Conservation (phyloP, 2,113 vertebrate genomes). For the Marcusenius ussheri region DNA sequence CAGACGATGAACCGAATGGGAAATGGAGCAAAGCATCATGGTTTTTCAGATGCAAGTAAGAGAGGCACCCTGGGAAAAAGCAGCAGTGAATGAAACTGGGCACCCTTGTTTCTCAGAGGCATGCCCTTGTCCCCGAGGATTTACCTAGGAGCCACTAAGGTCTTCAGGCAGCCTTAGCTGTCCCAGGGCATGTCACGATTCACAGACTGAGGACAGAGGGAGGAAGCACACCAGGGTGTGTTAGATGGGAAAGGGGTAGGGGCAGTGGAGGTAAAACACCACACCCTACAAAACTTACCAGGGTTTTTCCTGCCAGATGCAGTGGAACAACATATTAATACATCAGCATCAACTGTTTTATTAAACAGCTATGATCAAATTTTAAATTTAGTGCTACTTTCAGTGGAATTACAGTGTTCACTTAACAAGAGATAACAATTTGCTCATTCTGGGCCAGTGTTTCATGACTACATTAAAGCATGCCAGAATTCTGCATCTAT, state of each 20-base stretch:
- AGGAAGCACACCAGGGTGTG: conserved; percentile 46
- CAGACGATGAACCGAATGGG: neutral
- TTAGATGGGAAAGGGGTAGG: conserved; percentile 39
- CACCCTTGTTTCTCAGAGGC: neutral
- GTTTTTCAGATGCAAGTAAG: conserved; percentile 2
- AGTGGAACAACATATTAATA: neutral
- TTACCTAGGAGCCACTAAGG: conserved; percentile 58
- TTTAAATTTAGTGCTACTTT: neutral
- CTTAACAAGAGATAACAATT: neutral
- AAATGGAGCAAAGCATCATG: neutral
- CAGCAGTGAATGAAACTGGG: conserved; percentile 14
- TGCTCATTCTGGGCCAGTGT: neutral
- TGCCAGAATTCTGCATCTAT: neutral
- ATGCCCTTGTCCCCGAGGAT: conserved; percentile 25
- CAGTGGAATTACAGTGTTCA: neutral
- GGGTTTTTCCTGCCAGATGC: conserved; percentile 30
- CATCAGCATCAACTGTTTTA: neutral
- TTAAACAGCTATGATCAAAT: neutral
- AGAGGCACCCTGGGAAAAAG: neutral
- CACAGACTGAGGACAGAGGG: conserved; percentile 65
- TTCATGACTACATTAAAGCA: neutral
- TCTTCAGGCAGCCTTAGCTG: conserved; percentile 60
- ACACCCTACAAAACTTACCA: conserved; percentile 26
- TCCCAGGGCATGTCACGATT: conserved; percentile 66
- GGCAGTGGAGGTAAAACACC: conserved; percentile 1